A percentile compares a stretch with the other conserved stretches of the same genome.
These are phyloP conservation scores for Polyploca ridens DNA, from an alignment of 2,888 invertebrate species.

Conservation along the genomic window DNA sequence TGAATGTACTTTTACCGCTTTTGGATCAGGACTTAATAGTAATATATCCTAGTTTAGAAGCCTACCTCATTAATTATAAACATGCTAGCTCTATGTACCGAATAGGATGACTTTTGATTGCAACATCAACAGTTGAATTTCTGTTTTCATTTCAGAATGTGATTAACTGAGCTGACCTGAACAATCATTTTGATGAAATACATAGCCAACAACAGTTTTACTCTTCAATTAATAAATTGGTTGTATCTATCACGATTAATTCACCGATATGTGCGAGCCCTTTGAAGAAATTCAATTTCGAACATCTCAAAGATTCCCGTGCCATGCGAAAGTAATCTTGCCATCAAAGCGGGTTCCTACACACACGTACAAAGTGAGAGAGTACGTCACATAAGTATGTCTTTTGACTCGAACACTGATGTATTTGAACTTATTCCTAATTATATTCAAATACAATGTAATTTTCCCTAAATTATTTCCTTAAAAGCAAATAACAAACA, in stretches of 20 bases:
- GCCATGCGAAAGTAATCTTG: background rate
- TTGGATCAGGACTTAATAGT: no score
- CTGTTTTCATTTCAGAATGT: no score
- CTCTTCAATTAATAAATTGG: background rate
- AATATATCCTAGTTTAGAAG: no score
- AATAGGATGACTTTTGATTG: no score
- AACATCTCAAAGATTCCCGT: background rate
- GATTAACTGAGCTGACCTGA: no score
- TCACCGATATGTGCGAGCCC: background rate
- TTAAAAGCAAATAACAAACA: slow-evolving; percentile 47
- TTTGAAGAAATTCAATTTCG: slow-evolving; percentile 4
- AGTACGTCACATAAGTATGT: background rate
- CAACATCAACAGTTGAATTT: no score
- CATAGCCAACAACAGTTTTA: background rate
- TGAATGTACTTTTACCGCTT: no score
- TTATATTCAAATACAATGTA: slow-evolving; percentile 29
- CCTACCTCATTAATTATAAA: no score
- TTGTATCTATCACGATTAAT: background rate
- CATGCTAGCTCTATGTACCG: no score
- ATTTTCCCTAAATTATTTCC: slow-evolving; percentile 45
- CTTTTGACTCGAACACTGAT: background rate
- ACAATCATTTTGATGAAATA: no score
- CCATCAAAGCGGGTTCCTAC: background rate
- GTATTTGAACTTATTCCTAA: background rate
- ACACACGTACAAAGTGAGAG: background rate